Conservation (phyloP, 2,113 vertebrate species). For the Lasiurus cinereus region DNA sequence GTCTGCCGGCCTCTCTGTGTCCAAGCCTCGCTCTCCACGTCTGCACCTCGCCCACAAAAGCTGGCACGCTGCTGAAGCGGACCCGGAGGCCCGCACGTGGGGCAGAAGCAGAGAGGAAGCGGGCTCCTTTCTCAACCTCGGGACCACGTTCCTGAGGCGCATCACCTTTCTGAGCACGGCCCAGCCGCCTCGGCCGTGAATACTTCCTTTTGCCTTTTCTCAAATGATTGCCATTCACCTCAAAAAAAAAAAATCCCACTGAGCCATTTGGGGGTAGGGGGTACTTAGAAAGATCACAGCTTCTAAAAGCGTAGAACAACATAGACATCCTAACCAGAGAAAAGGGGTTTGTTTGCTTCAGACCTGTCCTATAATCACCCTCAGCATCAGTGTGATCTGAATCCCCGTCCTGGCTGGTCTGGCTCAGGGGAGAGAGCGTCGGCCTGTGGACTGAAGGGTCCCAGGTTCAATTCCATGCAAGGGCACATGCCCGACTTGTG, state of each 20-base stretch:
- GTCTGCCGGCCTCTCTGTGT: not conserved
- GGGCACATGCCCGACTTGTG: too few relatives aligned
- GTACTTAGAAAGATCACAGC: constrained; percentile 62
- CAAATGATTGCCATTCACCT: constrained; percentile 16
- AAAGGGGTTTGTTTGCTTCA: not conserved
- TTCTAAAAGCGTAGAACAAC: constrained; percentile 52
- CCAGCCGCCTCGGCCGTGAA: not conserved
- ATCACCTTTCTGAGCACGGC: not conserved
- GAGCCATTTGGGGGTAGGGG: not conserved
- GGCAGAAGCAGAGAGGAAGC: not conserved
- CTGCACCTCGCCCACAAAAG: not conserved
- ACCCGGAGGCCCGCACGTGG: rapidly evolving
- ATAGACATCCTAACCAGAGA: not conserved
- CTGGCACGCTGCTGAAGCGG: not conserved
- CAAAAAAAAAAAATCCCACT: not conserved
- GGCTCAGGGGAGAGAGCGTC: too few relatives aligned
- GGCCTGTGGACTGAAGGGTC: too few relatives aligned
- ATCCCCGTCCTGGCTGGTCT: too few relatives aligned
- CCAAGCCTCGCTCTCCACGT: not conserved
- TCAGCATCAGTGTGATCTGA: too few relatives aligned
- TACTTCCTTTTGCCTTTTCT: constrained; percentile 28
- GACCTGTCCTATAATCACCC: too few relatives aligned
- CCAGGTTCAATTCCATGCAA: too few relatives aligned
- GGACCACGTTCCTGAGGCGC: not conserved
- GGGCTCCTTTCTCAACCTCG: not conserved